phyloP scores from a whole-genome alignment of 2,113 vertebrate species.

The Talpa occidentalis region DNA sequence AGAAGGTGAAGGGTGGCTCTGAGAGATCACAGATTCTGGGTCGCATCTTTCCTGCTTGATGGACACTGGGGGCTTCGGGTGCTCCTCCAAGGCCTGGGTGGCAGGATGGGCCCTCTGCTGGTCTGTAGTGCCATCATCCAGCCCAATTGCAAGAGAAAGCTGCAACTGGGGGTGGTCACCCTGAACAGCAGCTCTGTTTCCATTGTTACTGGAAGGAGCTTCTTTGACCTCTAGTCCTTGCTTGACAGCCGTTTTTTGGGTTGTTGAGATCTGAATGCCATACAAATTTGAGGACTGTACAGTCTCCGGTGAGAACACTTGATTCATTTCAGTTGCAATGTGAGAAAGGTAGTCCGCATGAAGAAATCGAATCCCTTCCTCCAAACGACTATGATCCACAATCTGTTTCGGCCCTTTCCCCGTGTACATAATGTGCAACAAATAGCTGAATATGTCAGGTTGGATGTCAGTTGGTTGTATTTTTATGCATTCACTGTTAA shows the following conservation, averaged over 20 bases:
- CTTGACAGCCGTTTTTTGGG: constrained; percentile 90
- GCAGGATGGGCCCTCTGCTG: constrained; percentile 84
- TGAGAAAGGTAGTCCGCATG: constrained; percentile 95
- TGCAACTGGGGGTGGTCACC: constrained; percentile 88
- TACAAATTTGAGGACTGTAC: constrained; percentile 96
- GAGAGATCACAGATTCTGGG: constrained; percentile 85
- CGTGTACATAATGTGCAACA: constrained; percentile 98
- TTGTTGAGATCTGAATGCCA: constrained; percentile 96
- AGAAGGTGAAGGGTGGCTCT: constrained; percentile 81
- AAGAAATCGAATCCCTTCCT: constrained; percentile 97
- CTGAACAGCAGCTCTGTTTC: constrained; percentile 80
- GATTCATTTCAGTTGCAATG: constrained; percentile 87
- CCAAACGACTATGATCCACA: constrained; percentile 93
- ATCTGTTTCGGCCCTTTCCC: constrained; percentile 95
- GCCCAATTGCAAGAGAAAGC: constrained; percentile 90
- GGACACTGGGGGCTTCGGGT: constrained; percentile 84
- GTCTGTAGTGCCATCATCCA: constrained; percentile 88
- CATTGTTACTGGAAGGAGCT: constrained; percentile 74
- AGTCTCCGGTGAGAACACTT: constrained; percentile 86
- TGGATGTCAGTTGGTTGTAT: constrained; percentile 99
- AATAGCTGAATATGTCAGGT: constrained; percentile 98
- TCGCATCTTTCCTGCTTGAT: constrained; percentile 94
- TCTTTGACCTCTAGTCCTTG: constrained; percentile 87
- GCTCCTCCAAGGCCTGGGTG: constrained; percentile 86
- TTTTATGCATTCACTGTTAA: constrained; percentile 96